Base-by-base conservation (phyloP, 2,113 vertebrate species). In the Tamias sibiricus region DNA sequence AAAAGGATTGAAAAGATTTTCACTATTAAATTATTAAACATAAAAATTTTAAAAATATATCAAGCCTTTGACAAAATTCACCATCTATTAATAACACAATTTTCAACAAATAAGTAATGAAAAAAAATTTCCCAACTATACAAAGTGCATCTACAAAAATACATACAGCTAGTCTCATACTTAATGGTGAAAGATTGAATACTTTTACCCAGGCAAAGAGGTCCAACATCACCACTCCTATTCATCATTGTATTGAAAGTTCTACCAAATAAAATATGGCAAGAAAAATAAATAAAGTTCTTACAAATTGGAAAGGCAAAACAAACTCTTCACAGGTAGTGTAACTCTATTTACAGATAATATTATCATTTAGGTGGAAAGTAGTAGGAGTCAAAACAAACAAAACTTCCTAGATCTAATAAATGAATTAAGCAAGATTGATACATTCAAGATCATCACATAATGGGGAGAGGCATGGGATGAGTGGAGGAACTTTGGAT, bases 11-110 rank as follows among this genome's bases (percentile, higher is more conserved):
- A 93, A 72, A 74, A 68, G 32, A 16, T 47, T 81, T 79, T 47
- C 35, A 72, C 7, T 37, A 80, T 47, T 84, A 90, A 68, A 80
- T 64, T 28, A 71, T 8, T 81, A 88, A 84, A 96, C 76, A 72
- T 72, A 47, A 24, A 64, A 89, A 77, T 11, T 74, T 74, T 37
- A 1, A 81, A 89, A 77, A 66, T 17, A 22, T 10, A 37, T 49
- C 13, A 81, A 97, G 19, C 9, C 68, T 81, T 59, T 87, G n/a
- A 91, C 13, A 93, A 74, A 94, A 96, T 72, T 86, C 47, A 68
- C 37, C 5, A 86, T 40, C 19, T 90, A 13, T 69, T 49, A 87
- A 81, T 79, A 30, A n/a, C 37, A 42, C 49, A 92, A 72, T 85
- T 85, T 7, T 88, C 52, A 88, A 14, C 19, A 74, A 82, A 93